Evolutionary conservation across 2,797 vertebrate species (phyloP), one percentile per base, ranked within the genome.

Genomic region (Pelodytes ibericus): DNA sequence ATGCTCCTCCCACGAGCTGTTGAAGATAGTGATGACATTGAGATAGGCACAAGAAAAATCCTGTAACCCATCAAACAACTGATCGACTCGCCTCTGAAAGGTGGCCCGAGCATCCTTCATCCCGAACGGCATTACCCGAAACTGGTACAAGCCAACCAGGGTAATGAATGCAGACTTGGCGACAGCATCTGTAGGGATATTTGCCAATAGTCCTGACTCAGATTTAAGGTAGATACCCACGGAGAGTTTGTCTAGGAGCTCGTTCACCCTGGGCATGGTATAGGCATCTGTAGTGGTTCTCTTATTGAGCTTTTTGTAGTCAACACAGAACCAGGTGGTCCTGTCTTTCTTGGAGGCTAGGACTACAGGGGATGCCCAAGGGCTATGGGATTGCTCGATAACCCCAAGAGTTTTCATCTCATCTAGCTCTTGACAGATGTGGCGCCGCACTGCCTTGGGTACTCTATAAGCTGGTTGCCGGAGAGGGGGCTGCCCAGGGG

Each of bases 321-420:
- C 64, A 7, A 66, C 7, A 15, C 41, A 49, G 5, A 66, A 66
- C 13, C 29, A 0, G 16, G 29, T 67, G 4, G 24, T 68, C 3
- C 27, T 27, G n/a, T 68, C 27, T 10, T 56, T 60, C 16, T 71
- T 60, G 15, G 57, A 39, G 0, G 30, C 51, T 11, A 71, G 53
- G 6, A 41, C 68, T 8, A 44, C 24, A 0, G 53, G 68, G 25
- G 53, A 18, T 2, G 33, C 30, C 53, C 20, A 69, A 7, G 51
- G 67, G 11, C 65, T n/a, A n/a, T n/a, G n/a, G n/a, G n/a, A n/a
- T n/a, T n/a, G n/a, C n/a, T n/a, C n/a, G n/a, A n/a, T n/a, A n/a
- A n/a, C n/a, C n/a, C n/a, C n/a, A n/a, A n/a, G n/a, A n/a, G n/a
- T n/a, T n/a, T n/a, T n/a, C n/a, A n/a, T n/a, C n/a, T n/a, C n/a